phyloP scores from a whole-genome alignment of 2,888 invertebrate genomes.

The Amiota minor region DNA sequence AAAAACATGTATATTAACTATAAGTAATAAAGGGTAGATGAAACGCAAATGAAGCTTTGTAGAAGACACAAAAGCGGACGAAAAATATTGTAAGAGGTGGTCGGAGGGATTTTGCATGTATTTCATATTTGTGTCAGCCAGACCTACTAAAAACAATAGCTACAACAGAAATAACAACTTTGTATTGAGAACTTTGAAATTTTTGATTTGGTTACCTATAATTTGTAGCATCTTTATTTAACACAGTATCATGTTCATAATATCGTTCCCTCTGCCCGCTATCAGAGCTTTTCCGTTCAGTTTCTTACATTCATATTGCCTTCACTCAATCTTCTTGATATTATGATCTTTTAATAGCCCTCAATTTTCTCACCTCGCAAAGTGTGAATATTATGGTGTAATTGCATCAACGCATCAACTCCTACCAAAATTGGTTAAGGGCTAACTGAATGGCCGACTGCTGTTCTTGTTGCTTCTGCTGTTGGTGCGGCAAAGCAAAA shows the following conservation, averaged over 20 bases:
- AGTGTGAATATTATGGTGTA: constrained; percentile 75
- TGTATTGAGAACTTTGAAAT: constrained; percentile 28
- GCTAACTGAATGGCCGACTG: constrained; percentile 51
- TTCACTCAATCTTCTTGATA: constrained; percentile 55
- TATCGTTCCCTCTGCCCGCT: constrained; percentile 18
- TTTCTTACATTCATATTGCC: constrained; percentile 1
- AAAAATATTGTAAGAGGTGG: too few relatives aligned
- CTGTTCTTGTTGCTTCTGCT: constrained; percentile 24
- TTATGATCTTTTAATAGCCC: constrained; percentile 74
- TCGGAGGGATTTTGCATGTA: constrained; percentile 12
- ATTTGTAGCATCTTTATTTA: constrained; percentile 60
- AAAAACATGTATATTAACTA: constrained; percentile 33
- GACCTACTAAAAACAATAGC: constrained; percentile 12
- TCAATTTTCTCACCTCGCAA: constrained; percentile 75
- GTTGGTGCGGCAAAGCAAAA: constrained; percentile 31
- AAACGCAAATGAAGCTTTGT: too few relatives aligned
- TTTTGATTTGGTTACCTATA: constrained; percentile 41
- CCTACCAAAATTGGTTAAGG: constrained; percentile 71
- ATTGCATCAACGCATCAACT: constrained; percentile 74
- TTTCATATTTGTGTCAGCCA: neutral
- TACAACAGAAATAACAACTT: constrained; percentile 37
- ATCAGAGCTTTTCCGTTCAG: constrained; percentile 4
- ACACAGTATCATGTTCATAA: constrained; percentile 24
- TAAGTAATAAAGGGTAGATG: constrained; percentile 30
- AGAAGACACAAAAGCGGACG: too few relatives aligned